These are phyloP conservation scores for Brachyhypopomus gauderio DNA, from an alignment of 2,113 vertebrate genomes.

Conservation along the genomic window DNA sequence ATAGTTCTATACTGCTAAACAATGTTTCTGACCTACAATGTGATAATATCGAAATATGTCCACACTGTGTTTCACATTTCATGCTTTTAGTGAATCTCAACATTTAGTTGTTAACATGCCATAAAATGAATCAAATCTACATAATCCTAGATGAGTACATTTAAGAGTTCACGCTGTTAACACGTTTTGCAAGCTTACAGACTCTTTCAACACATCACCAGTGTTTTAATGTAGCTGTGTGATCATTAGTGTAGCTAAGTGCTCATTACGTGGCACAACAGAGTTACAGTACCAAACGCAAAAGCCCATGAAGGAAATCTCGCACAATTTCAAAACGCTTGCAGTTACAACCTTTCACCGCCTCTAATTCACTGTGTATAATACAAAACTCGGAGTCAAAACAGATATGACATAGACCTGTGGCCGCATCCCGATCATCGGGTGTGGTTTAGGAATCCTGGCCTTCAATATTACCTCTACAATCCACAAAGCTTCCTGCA, in stretches of 20 bases:
- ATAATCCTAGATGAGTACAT: no score
- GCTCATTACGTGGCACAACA: background rate
- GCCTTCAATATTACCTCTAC: background rate
- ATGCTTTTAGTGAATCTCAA: background rate
- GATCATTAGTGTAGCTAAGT: background rate
- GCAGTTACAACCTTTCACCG: background rate
- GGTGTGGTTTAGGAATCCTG: slow-evolving; percentile 13
- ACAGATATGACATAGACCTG: background rate
- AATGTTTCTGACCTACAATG: background rate
- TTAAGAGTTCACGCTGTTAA: no score
- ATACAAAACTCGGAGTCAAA: background rate
- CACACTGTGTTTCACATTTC: background rate
- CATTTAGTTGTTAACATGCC: background rate
- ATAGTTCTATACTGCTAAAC: background rate
- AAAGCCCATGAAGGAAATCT: background rate
- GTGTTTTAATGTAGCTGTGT: background rate
- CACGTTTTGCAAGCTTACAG: background rate
- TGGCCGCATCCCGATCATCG: background rate
- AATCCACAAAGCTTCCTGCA: slow-evolving; percentile 23
- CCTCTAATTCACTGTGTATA: background rate
- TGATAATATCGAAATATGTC: slow-evolving; percentile 3
- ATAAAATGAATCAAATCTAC: no score
- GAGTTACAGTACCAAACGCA: slow-evolving; percentile 1
- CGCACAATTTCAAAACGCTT: no score
- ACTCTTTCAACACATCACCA: background rate